Evolutionary conservation across 1,140 invertebrate species (phyloP).

Genomic region (Eupristina koningsbergeri): DNA sequence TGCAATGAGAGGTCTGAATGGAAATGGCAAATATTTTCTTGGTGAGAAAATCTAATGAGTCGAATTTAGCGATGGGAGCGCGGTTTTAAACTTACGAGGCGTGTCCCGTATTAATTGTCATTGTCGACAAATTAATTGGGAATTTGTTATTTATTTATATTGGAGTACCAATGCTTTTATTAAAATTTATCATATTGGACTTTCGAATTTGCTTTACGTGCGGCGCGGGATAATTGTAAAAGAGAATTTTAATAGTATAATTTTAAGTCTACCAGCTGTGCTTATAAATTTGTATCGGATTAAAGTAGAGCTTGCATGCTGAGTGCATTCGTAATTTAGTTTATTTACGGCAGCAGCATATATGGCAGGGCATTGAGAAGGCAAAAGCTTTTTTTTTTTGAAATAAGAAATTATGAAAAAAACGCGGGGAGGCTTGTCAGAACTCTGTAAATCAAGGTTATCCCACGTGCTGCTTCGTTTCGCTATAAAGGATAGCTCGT

Average conservation of each 20-base stretch:
- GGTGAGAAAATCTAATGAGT: constrained; percentile 23
- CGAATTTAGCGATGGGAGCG: not conserved
- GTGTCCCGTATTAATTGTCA: constrained; percentile 3
- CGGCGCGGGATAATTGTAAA: constrained; percentile 40
- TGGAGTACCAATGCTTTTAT: constrained; percentile 9
- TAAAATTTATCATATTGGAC: constrained; percentile 26
- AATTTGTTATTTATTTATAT: not conserved
- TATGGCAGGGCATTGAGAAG: not conserved
- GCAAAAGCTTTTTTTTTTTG: constrained; percentile 9
- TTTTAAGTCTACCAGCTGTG: not conserved
- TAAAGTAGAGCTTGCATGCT: not conserved
- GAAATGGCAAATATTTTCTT: not conserved
- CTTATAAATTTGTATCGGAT: not conserved
- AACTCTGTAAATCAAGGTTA: constrained; percentile 26
- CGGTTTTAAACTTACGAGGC: not conserved
- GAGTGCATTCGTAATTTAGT: constrained; percentile 16
- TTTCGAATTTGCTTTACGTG: constrained; percentile 42
- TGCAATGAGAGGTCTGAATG: not conserved
- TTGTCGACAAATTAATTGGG: constrained; percentile 22
- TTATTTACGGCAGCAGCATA: not conserved
- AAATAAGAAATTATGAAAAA: constrained; percentile 5
- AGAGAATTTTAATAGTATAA: constrained; percentile 36
- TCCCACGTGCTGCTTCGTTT: constrained; percentile 9
- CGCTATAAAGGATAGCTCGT: constrained; percentile 2
- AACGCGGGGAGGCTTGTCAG: constrained; percentile 27